Conservation (phyloP, 92 coral and sea anemone species). For the Paramuricea clavata region DNA sequence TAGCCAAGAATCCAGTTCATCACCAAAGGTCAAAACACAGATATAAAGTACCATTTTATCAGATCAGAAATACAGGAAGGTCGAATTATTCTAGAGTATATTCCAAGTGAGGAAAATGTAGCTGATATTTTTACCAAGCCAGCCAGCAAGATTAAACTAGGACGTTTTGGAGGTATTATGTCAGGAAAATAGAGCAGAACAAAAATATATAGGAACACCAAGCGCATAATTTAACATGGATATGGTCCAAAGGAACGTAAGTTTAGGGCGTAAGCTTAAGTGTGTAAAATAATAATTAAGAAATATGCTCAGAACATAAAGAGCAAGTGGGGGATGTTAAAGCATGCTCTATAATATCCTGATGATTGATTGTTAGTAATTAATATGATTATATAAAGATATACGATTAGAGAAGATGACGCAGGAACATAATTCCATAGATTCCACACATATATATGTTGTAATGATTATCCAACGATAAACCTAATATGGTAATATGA, state of each 20-base stretch:
- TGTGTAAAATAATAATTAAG: too few species aligned
- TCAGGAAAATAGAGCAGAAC: too few species aligned
- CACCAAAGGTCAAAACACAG: background rate
- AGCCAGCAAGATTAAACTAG: conserved; percentile 20
- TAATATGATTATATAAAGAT: background rate
- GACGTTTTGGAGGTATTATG: conserved; percentile 5
- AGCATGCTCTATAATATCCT: background rate
- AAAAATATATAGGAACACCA: too few species aligned
- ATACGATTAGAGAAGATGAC: background rate
- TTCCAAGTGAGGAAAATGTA: conserved; percentile 30
- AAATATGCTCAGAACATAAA: background rate
- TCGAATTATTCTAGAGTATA: conserved; percentile 8
- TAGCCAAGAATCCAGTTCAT: conserved; percentile 26
- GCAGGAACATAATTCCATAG: background rate
- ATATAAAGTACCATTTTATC: background rate
- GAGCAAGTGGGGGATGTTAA: conserved; percentile 12
- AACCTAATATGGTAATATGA: background rate
- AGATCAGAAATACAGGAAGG: conserved; percentile 26
- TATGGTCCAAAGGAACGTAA: background rate
- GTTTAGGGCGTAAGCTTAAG: too few species aligned
- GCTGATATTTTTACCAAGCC: conserved; percentile 42
- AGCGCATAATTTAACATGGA: too few species aligned
- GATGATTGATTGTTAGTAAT: background rate
- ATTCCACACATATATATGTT: background rate
- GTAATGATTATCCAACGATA: background rate